Conservation (phyloP, 2,797 vertebrate genomes). For the Momotus momota region DNA sequence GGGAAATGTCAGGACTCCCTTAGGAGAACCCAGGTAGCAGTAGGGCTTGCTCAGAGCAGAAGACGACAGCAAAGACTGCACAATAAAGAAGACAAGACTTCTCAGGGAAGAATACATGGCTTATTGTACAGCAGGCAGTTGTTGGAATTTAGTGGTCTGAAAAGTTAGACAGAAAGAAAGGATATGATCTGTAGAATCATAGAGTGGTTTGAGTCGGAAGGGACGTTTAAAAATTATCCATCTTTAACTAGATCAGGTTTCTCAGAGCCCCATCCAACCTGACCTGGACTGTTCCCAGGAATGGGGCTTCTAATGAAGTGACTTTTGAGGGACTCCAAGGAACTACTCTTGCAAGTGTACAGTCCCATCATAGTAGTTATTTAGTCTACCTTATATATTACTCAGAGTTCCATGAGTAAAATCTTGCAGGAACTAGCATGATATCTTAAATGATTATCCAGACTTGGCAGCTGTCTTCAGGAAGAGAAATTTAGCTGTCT, state of each 20-base stretch:
- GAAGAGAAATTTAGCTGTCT: conserved; percentile 6
- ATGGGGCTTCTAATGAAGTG: not conserved
- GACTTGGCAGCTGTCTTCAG: not conserved
- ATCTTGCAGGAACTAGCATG: not conserved
- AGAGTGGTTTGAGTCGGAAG: not conserved
- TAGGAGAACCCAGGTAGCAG: not conserved
- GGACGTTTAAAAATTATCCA: not conserved
- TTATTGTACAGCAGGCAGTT: not conserved
- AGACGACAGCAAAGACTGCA: not conserved
- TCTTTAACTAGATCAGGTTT: not conserved
- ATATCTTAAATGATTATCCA: conserved; percentile 11
- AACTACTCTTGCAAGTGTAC: not conserved
- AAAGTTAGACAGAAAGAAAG: not conserved
- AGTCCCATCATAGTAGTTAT: not conserved
- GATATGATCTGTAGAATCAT: not conserved
- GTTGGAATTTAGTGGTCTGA: not conserved
- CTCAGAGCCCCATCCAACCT: not conserved
- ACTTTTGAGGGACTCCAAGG: not conserved
- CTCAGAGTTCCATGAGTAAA: not conserved
- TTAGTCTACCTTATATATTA: not conserved
- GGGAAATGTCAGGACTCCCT: not conserved
- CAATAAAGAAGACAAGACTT: not conserved
- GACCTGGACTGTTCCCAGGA: not conserved
- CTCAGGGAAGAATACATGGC: not conserved
- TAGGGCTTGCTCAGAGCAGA: not conserved